phyloP scores from a whole-genome alignment of 1,140 invertebrate genomes.

The Melanaphis sacchari region DNA sequence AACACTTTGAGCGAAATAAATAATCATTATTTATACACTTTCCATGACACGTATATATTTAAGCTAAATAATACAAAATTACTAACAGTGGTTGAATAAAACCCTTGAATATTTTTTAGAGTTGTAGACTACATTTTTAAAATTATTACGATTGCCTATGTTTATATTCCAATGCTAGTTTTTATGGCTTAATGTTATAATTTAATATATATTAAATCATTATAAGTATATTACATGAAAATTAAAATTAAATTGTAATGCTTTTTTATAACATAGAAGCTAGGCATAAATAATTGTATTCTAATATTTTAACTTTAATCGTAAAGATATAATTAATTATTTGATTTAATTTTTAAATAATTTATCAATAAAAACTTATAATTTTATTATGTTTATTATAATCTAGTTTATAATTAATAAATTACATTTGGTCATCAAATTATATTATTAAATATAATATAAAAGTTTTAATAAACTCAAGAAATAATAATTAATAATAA shows the following conservation, averaged over 20 bases:
- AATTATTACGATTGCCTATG: neutral
- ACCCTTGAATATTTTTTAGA: neutral
- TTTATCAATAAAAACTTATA: too few species aligned
- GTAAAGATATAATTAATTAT: too few species aligned
- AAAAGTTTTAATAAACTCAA: too few species aligned
- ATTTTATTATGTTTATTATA: too few species aligned
- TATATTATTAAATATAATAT: too few species aligned
- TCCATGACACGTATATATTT: neutral
- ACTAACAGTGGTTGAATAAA: neutral
- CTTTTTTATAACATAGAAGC: neutral
- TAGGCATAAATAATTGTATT: neutral
- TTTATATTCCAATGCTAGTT: neutral
- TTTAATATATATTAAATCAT: neutral
- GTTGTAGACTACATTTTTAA: neutral
- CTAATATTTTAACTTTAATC: too few species aligned
- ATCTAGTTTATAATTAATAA: too few species aligned
- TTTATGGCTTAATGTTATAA: neutral
- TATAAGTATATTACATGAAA: neutral
- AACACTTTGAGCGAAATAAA: neutral
- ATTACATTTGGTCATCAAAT: too few species aligned
- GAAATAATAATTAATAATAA: too few species aligned
- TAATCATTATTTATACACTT: neutral
- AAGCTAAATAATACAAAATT: neutral
- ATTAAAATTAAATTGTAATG: neutral
- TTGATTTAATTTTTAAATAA: too few species aligned